Conservation (phyloP, 1,140 invertebrate genomes). For the Pseudomyrmex concolor region DNA sequence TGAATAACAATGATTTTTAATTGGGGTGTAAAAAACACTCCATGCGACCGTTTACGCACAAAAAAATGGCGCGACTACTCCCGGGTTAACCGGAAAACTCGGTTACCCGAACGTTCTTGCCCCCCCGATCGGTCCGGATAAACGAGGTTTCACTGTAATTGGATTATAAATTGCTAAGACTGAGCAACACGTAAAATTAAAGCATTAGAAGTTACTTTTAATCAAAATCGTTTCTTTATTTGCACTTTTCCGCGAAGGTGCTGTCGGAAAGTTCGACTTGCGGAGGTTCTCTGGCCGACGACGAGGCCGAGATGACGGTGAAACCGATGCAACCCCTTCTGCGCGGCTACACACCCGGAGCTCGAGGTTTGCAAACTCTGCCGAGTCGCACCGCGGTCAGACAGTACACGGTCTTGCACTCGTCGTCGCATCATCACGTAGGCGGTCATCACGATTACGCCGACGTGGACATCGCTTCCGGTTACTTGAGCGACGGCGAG, state of each 20-base stretch:
- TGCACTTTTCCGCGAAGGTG: conserved; percentile 67
- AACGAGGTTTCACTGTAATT: too few species aligned
- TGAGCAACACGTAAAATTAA: neutral
- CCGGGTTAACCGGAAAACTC: too few species aligned
- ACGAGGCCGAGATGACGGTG: conserved; percentile 93
- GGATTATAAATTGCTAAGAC: neutral
- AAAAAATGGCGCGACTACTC: too few species aligned
- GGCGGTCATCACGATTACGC: conserved; percentile 83
- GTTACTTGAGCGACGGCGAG: conserved; percentile 92
- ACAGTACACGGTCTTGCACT: conserved; percentile 82
- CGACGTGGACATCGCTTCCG: conserved; percentile 86
- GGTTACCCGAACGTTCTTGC: too few species aligned
- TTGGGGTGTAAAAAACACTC: too few species aligned
- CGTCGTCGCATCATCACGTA: conserved; percentile 85
- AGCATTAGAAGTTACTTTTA: neutral
- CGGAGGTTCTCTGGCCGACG: conserved; percentile 84
- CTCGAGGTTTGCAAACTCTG: conserved; percentile 88
- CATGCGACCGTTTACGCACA: too few species aligned
- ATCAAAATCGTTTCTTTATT: neutral
- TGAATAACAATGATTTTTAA: too few species aligned
- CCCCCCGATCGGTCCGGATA: too few species aligned
- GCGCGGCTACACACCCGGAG: conserved; percentile 89
- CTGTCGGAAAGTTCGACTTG: conserved; percentile 76
- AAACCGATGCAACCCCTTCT: conserved; percentile 96
- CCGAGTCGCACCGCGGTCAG: conserved; percentile 87